Base-by-base conservation (phyloP, 1,140 invertebrate genomes). In the Planococcus citri region DNA sequence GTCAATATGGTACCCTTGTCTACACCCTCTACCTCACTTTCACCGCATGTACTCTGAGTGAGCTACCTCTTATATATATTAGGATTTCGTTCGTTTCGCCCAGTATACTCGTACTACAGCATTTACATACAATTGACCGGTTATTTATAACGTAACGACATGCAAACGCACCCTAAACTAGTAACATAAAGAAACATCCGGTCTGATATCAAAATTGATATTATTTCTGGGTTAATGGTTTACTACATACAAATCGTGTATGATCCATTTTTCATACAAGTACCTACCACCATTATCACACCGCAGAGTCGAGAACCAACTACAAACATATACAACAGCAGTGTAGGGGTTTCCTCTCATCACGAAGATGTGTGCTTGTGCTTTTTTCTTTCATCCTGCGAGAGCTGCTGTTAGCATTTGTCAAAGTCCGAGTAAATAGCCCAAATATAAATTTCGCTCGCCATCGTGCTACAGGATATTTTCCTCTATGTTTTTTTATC, bases 61-160 rank as follows among this genome's bases (percentile, higher is more conserved):
- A n/a, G n/a, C n/a, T n/a, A n/a, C n/a, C n/a, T n/a, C n/a, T n/a
- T n/a, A n/a, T n/a, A n/a, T n/a, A n/a, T n/a, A n/a, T n/a, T n/a
- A n/a, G n/a, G n/a, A n/a, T n/a, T n/a, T n/a, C n/a, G n/a, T 33
- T 33, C 12, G 29, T 33, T 33, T 33, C 29, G 29, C 29, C 29
- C 4, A n/a, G n/a, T n/a, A n/a, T n/a, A n/a, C n/a, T n/a, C n/a
- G n/a, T n/a, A n/a, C n/a, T 33, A 33, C 29, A 33, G 4, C 60
- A 64, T 64, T 64, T 64, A 64, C 60, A 64, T 64, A 64, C 60
- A 64, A 64, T 64, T 64, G 60, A 64, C 60, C 60, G 60, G 25
- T 64, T 64, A 64, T 64, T 64, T 64, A 64, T 64, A 64, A 64
- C 60, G 20, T 64, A 64, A 64, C 25, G 60, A 64, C 60, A 64